phyloP scores from a whole-genome alignment of 2,113 vertebrate genomes.

The Crocuta crocuta region DNA sequence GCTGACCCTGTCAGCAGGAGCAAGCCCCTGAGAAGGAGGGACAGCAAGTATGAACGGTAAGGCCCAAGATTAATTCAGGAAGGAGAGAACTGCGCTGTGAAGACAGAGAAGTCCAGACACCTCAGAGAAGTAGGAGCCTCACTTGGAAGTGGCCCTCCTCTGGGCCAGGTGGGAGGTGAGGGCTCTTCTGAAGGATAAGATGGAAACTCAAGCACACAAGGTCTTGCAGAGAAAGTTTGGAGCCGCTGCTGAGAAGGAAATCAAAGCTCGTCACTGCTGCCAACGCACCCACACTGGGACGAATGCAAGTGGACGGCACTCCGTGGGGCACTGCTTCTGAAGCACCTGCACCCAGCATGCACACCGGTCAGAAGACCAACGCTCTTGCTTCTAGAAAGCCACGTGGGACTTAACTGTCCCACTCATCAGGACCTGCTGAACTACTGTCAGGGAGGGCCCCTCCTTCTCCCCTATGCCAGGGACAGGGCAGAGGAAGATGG shows the following conservation, averaged over 20 bases:
- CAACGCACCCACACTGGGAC: not conserved
- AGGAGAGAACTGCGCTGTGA: not conserved
- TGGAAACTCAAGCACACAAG: not conserved
- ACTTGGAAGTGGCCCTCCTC: not conserved
- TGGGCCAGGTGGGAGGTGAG: not conserved
- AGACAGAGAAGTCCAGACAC: not conserved
- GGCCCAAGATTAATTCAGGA: not conserved
- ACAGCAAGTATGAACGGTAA: not conserved
- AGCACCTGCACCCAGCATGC: not conserved
- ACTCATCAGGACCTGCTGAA: not conserved
- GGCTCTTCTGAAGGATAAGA: not conserved
- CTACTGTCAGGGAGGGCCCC: not conserved
- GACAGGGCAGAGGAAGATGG: not conserved
- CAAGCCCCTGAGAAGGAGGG: not conserved
- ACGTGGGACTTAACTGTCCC: not conserved
- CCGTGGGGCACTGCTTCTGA: not conserved
- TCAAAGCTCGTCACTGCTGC: not conserved
- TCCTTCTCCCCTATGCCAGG: not conserved
- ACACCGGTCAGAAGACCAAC: not conserved
- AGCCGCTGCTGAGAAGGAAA: not conserved
- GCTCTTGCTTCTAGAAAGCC: not conserved
- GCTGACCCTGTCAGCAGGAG: not conserved
- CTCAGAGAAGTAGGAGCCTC: not conserved
- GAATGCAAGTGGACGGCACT: not conserved
- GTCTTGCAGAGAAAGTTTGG: not conserved